Base-by-base conservation (phyloP, 2,797 vertebrate species). In the Salarias fasciatus region DNA sequence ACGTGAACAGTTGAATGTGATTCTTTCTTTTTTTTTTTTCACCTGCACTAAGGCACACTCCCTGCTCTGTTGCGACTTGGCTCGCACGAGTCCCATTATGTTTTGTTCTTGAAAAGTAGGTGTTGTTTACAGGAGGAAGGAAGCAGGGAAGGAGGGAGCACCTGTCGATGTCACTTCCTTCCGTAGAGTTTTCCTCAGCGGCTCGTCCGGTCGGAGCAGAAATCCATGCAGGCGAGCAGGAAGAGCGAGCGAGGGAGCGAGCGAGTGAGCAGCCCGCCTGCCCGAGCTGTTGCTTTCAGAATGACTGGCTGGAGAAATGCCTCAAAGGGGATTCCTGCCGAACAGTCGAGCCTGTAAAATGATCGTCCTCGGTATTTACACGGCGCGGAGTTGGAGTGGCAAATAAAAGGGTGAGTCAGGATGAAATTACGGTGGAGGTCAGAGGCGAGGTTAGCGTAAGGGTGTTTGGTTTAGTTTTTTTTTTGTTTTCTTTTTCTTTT, bases 81-180 rank as follows among this genome's bases (percentile, higher is more conserved):
- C 53, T 13, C 35, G 11, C 10, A n/a, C 1, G 11, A 37, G 40
- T 59, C 14, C 11, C 33, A 14, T 76, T 66, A 12, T 45, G 42
- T 46, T 42, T 48, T 33, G 2, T 47, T 33, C 18, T 31, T 30
- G 60, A 60, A 72, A 53, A 73, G 58, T 68, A 48, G 33, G 72
- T 91, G 86, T 86, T 91, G 84, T 95, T 93, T 92, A 90, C 88
- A 87, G 60, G 77, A 91, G 83, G 82, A 53, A 88, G 86, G 86
- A 86, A 83, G 88, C 89, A 85, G 81, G 89, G 89, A 83, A 84
- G 89, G 88, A 84, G 83, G 86, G 59, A 86, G 79, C 88, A 93
- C 80, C 92, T 94, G 89, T 82, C 78, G 65, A 84, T 92, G 89
- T 89, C 88, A 83, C 88, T 91, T 94, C 92, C 92, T 93, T 91